Base-by-base conservation (phyloP, 2,888 invertebrate genomes). In the Odontothrips loti region DNA sequence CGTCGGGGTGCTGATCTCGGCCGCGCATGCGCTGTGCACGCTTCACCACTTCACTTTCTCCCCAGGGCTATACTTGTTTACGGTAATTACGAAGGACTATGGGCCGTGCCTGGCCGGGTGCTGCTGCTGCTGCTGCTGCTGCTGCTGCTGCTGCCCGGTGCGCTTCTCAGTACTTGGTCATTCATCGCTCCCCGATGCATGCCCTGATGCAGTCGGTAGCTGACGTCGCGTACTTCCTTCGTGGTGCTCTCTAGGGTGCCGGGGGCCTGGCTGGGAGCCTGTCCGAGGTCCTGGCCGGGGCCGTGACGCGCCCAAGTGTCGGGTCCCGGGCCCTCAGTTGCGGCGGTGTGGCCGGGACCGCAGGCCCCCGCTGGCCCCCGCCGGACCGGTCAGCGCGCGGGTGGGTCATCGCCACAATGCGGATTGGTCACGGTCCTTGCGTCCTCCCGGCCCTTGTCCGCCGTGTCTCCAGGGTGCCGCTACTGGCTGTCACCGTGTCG, bases 391-490 rank as follows among this genome's bases (percentile, higher is more conserved):
- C 9, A 23, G 68, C 68, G 68, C 68, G 23, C 23, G 68, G 11
- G 23, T 68, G 68, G 9, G 23, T 23, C 23, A 68, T 11, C 23
- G 68, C 68, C 34, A 43, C 34, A 43, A 27, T 75, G 27, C 27
- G 68, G 9, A 75, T 75, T 75, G 68, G 68, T 75, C 68, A 75
- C 68, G 68, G 68, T 27, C 27, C 68, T 23, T 75, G 68, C 27
- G 23, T 58, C 58, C 58, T 17, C 20, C 58, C 58, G 20, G 20
- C 58, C 58, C 58, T 58, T 58, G 58, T 51, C 51, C 51, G 51
- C 12, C 51, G 12, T 51, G 51, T 58, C 58, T 43, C 34, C 34
- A 43, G 34, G 34, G 34, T 43, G 34, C 34, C 34, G 34, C 34
- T 43, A 43, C 34, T 6, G 34, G 34, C 34, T 43, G 34, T 43